phyloP scores from a whole-genome alignment of 1,140 invertebrate genomes.

The Drosophila pruinosa region DNA sequence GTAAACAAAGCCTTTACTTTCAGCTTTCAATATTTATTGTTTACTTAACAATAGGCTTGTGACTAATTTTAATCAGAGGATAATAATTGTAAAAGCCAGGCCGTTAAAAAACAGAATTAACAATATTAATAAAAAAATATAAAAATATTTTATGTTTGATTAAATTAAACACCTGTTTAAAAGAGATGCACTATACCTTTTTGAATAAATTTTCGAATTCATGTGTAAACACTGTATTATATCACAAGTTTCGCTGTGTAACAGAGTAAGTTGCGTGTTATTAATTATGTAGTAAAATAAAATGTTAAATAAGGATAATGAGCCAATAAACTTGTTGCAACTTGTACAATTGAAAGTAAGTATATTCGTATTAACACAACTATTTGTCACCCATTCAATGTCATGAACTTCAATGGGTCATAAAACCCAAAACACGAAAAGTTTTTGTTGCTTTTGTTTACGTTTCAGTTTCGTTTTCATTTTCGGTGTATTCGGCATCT shows the following conservation, averaged over 20 bases:
- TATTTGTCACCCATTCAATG: conserved; percentile 63
- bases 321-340: conserved; percentile 45
- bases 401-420: conserved; percentile 75
- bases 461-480: conserved; percentile 27
- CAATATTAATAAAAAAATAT: neutral
- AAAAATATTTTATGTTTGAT: neutral
- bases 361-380: conserved; percentile 28
- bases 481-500: conserved; percentile 53
- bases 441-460: conserved; percentile 48
- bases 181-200: neutral
- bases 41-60: too few species aligned
- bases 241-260: neutral
- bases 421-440: conserved; percentile 63
- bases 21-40: too few species aligned
- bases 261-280: conserved; percentile 34
- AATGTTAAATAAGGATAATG: conserved; percentile 47
- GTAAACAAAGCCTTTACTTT: too few species aligned
- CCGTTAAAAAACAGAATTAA: too few species aligned
- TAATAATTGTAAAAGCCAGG: too few species aligned
- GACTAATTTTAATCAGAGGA: too few species aligned
- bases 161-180: neutral
- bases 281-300: conserved; percentile 21
- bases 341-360: conserved; percentile 1
- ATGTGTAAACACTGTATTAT: neutral
- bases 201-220: neutral